Conservation (phyloP, 2,113 vertebrate genomes). For the Acrocephalus arundinaceus region DNA sequence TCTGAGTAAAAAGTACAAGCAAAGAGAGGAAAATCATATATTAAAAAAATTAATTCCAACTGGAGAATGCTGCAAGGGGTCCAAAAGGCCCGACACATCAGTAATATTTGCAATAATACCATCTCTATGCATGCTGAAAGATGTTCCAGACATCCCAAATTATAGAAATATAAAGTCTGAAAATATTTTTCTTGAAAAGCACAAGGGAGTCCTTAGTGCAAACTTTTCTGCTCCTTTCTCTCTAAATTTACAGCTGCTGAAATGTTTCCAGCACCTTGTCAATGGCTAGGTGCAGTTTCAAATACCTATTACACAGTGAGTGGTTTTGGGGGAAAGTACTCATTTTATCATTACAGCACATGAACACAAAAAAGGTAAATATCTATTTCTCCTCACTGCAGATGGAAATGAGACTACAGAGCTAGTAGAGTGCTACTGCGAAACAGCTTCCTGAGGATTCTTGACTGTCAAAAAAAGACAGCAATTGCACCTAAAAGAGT, state of each 20-base stretch:
- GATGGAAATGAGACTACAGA: neutral
- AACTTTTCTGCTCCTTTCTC: neutral
- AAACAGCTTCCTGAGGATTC: neutral
- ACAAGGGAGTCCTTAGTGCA: neutral
- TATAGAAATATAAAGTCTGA: neutral
- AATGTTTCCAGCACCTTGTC: neutral
- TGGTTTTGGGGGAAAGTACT: neutral
- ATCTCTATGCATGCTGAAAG: neutral
- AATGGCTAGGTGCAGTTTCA: neutral
- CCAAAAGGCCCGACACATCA: neutral
- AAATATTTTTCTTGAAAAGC: conserved; percentile 21
- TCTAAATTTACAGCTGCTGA: neutral
- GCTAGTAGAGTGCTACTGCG: neutral
- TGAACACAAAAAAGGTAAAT: neutral
- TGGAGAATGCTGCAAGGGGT: neutral
- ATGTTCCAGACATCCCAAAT: neutral
- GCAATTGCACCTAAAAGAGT: neutral
- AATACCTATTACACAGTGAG: neutral
- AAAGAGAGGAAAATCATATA: neutral
- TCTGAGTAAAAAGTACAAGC: neutral
- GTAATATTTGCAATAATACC: neutral
- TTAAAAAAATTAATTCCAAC: neutral
- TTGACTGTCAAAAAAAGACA: neutral
- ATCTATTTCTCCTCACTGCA: neutral
- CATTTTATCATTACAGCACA: neutral